Evolutionary conservation across 2,113 vertebrate species (phyloP).

Genomic region (Corythornis cristatus): DNA sequence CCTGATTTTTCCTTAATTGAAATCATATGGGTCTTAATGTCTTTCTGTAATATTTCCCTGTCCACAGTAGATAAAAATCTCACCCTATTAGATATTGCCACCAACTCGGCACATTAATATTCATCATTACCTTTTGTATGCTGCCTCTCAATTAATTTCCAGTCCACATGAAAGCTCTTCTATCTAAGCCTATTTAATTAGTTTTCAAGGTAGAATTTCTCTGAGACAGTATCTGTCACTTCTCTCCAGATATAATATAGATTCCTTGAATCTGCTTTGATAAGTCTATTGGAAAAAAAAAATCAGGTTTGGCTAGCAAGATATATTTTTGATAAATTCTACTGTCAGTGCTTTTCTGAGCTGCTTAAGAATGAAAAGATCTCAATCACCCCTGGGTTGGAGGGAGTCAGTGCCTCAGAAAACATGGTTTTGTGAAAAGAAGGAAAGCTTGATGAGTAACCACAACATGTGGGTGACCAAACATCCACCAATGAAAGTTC

Average conservation of each 20-base stretch:
- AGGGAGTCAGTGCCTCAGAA: background rate
- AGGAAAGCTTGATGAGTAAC: background rate
- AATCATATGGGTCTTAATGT: background rate
- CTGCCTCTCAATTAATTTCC: slow-evolving; percentile 38
- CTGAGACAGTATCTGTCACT: background rate
- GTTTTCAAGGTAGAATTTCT: slow-evolving; percentile 15
- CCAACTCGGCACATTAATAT: slow-evolving; percentile 18
- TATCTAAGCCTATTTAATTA: slow-evolving; percentile 22
- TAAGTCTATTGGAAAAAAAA: background rate
- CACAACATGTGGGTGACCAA: no score
- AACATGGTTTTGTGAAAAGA: fast-evolving
- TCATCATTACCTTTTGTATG: slow-evolving; percentile 20
- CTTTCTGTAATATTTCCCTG: background rate
- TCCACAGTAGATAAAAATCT: background rate
- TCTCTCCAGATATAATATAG: background rate
- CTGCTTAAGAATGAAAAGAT: background rate
- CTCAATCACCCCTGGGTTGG: background rate
- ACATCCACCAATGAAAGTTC: no score
- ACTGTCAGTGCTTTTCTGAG: background rate
- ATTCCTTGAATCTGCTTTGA: background rate
- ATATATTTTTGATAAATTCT: background rate
- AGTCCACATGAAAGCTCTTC: slow-evolving; percentile 6
- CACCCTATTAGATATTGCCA: background rate
- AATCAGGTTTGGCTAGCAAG: background rate
- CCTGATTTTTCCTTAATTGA: background rate